phyloP scores from a whole-genome alignment of 2,113 vertebrate species.

The Myiozetetes cayanensis region DNA sequence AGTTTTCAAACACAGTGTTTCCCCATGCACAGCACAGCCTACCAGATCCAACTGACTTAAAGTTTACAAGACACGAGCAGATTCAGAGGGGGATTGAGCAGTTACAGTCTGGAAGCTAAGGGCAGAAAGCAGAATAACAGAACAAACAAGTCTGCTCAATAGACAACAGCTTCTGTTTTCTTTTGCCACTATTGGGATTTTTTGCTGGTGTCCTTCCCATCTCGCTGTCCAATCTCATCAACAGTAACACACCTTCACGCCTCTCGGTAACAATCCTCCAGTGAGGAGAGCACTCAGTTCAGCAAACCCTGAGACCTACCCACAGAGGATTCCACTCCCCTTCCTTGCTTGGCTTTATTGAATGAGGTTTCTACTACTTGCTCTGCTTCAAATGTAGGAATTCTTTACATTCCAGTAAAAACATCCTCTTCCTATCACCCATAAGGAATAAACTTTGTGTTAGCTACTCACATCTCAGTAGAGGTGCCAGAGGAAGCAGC shows the following conservation, averaged over 20 bases:
- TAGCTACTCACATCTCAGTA: neutral
- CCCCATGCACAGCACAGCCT: neutral
- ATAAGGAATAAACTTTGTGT: neutral
- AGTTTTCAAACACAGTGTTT: neutral
- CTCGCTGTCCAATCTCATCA: neutral
- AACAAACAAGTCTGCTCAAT: neutral
- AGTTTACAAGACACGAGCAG: neutral
- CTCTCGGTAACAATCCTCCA: neutral
- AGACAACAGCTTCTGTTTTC: neutral
- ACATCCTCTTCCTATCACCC: neutral
- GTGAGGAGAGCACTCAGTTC: neutral
- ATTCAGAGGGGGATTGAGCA: neutral
- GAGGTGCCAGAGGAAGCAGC: neutral
- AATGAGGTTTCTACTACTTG: neutral
- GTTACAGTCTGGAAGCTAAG: neutral
- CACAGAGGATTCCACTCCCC: neutral
- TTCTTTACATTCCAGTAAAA: neutral
- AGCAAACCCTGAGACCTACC: neutral
- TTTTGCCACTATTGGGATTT: neutral
- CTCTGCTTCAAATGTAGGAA: neutral
- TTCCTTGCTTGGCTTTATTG: neutral
- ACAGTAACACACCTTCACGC: neutral
- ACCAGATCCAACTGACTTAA: neutral
- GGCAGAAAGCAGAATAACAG: neutral
- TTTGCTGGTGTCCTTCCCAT: neutral